phyloP scores from a whole-genome alignment of 2,797 vertebrate genomes.

The Enteromius anoplus region DNA sequence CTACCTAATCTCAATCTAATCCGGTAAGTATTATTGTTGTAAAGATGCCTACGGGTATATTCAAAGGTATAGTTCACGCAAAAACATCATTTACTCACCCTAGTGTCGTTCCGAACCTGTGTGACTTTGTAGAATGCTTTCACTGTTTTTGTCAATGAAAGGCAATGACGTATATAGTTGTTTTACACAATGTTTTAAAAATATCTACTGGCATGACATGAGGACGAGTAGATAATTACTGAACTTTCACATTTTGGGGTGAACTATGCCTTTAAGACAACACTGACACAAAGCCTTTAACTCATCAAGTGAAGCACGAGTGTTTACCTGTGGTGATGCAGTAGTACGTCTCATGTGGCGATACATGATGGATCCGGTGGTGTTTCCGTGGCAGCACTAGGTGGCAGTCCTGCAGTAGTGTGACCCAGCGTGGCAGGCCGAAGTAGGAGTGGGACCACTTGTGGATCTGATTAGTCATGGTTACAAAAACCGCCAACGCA shows the following conservation, averaged over 20 bases:
- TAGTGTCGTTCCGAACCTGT: neutral
- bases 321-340: slow-evolving; percentile 78
- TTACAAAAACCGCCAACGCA: slow-evolving; percentile 77
- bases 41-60: neutral
- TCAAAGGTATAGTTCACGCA: slow-evolving; percentile 7
- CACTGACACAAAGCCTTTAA: neutral
- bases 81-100: neutral
- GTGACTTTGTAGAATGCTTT: neutral
- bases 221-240: neutral
- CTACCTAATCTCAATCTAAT: neutral
- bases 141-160: neutral
- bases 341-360: slow-evolving; percentile 81
- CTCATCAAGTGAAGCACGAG: neutral
- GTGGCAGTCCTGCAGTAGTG: slow-evolving; percentile 78
- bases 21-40: neutral
- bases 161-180: neutral
- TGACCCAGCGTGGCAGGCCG: slow-evolving; percentile 78
- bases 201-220: neutral
- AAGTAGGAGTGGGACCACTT: slow-evolving; percentile 84
- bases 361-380: slow-evolving; percentile 82
- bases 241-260: neutral
- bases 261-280: neutral
- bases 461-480: slow-evolving; percentile 84
- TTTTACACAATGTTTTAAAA: neutral
- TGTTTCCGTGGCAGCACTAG: slow-evolving; percentile 81